A percentile compares a stretch with the other conserved stretches of the same genome.
Evolutionary conservation across 1,140 invertebrate species (phyloP).

Genomic region (Nomia melanderi): DNA sequence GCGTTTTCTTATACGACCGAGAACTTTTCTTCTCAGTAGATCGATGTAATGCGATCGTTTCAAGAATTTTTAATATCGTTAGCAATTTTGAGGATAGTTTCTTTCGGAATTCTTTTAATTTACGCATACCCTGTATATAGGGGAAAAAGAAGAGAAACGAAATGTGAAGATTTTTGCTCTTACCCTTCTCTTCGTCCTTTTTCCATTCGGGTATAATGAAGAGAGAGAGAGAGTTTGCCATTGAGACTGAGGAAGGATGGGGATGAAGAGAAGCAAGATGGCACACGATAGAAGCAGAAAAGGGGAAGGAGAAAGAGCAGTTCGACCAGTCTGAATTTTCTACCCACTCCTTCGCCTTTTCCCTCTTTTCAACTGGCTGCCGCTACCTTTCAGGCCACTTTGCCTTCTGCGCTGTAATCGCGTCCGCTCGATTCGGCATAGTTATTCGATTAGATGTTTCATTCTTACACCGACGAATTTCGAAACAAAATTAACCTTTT

Average conservation of each 20-base stretch:
- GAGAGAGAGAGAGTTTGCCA: not conserved
- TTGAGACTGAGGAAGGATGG: not conserved
- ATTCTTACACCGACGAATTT: constrained; percentile 1
- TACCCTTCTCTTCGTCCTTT: not conserved
- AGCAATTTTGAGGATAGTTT: no score
- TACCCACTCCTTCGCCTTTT: constrained; percentile 4
- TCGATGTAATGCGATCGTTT: no score
- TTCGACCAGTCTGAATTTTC: constrained; percentile 51
- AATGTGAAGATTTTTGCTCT: not conserved
- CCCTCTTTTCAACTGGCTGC: not conserved
- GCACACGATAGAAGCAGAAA: not conserved
- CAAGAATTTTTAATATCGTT: no score
- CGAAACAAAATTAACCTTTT: no score
- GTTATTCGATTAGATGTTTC: constrained; percentile 38
- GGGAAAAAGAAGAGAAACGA: not conserved
- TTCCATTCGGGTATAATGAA: constrained; percentile 9
- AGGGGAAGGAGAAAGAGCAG: constrained; percentile 3
- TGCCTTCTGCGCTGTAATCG: constrained; percentile 28
- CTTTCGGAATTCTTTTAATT: no score
- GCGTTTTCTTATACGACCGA: no score
- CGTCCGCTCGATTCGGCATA: constrained; percentile 4
- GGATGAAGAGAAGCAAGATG: not conserved
- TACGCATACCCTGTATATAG: no score
- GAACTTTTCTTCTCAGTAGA: no score
- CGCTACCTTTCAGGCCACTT: constrained; percentile 20